Conservation (phyloP, 2,888 invertebrate genomes). For the Aleiodes alternator region DNA sequence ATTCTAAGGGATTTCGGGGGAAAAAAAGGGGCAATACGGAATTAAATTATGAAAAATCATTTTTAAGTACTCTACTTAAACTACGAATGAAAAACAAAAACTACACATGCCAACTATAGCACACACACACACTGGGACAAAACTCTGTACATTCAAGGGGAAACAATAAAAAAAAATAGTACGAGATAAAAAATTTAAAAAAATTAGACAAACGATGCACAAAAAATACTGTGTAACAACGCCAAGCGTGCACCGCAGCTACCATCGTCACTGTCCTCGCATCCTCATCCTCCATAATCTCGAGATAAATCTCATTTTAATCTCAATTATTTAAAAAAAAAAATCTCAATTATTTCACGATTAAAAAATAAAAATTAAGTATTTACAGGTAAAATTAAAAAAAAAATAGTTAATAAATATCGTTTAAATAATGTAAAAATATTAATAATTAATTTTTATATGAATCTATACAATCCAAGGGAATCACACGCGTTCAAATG, state of each 20-base stretch:
- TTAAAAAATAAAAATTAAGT: not conserved
- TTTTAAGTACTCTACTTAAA: constrained; percentile 65
- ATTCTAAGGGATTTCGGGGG: not conserved
- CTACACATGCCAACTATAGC: constrained; percentile 68
- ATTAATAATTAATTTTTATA: constrained; percentile 43
- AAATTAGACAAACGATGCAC: constrained; percentile 49
- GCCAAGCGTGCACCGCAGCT: constrained; percentile 49
- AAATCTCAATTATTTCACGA: not conserved
- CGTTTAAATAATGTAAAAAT: constrained; percentile 53
- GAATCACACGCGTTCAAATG: constrained; percentile 35
- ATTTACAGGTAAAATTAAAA: constrained; percentile 27
- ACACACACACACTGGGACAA: constrained; percentile 40
- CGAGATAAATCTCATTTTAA: constrained; percentile 3
- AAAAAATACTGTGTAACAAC: constrained; percentile 56
- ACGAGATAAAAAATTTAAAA: constrained; percentile 38
- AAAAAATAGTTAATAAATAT: constrained; percentile 54
- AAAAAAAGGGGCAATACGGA: not conserved
- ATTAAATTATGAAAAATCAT: constrained; percentile 7
- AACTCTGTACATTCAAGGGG: constrained; percentile 23
- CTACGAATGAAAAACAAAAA: constrained; percentile 59
- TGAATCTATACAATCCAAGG: constrained; percentile 52
- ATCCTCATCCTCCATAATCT: not conserved
- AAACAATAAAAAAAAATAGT: constrained; percentile 19
- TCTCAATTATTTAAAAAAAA: constrained; percentile 5
- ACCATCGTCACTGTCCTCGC: constrained; percentile 41